Evolutionary conservation across 1,140 invertebrate species (phyloP), one percentile per base, ranked within the genome.

Genomic region (Monomorium pharaonis): DNA sequence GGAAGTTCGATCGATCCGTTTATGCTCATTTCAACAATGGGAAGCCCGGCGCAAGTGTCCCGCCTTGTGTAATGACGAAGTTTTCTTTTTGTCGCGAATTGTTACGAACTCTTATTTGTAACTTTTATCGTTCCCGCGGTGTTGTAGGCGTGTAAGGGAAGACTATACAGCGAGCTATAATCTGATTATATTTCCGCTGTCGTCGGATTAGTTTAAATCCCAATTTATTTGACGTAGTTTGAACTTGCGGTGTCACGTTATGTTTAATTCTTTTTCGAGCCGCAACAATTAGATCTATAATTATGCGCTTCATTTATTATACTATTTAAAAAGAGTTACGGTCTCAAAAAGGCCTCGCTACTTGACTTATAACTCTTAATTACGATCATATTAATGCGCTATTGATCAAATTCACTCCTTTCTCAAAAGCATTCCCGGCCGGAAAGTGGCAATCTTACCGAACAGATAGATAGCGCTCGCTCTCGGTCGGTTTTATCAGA

Each of bases 101-200:
- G 62, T 56, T 58, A 30, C 65, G 16, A 70, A 81, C 49, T 81
- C 6, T 72, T 18, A n/a, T 83, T 58, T 83, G 33, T 60, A 67
- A 30, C 51, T 72, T 27, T 72, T 72, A 21, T 81, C 44, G 42
- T 37, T 69, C 10, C 70, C 33, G 14, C 30, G 18, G 27, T 42
- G 18, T n/a, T n/a, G 24, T 56, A 42, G 30, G 47, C 44, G 30
- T 16, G 5, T 33, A 70, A 42, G 27, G 18, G 33, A 37, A 21
- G 18, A 30, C 24, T 69, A 42, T 54, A 37, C 16, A 9, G 27
- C 56, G 33, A 70, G 56, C 37, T 72, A 49, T 47, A 58, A 42
- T 6, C 54, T 44, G 24, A 60, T 60, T 74, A 83, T 74, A 83
- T 74, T 58, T 58, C n/a, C 3, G 7, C 10, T 49, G n/a, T 51